Percentiles rank a stretch among this genome's conserved stretches.
These are phyloP conservation scores for Pseudopipra pipra DNA, from an alignment of 2,113 vertebrate species.

Conservation along the genomic window DNA sequence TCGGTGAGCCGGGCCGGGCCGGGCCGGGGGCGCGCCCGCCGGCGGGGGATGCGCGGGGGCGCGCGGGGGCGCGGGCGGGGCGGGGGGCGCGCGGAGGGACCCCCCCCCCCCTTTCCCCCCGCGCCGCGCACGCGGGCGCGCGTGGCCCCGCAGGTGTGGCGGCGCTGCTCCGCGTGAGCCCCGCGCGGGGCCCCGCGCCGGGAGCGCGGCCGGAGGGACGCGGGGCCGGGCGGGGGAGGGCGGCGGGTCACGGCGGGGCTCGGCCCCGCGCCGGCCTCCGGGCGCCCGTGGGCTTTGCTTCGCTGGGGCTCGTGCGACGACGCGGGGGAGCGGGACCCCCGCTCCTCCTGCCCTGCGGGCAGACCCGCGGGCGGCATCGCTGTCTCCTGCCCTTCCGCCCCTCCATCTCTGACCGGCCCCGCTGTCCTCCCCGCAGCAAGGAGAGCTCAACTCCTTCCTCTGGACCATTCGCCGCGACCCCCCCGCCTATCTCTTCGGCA, in stretches of 20 bases:
- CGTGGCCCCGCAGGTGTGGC: too few relatives aligned
- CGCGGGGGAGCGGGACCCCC: background rate
- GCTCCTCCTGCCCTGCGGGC: background rate
- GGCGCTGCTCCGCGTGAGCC: background rate
- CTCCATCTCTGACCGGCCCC: background rate
- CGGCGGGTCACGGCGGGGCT: background rate
- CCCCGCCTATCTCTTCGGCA: constrained; percentile 94
- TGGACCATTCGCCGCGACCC: constrained; percentile 87
- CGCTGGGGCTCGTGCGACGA: background rate
- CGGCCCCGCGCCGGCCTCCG: background rate
- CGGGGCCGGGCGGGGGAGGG: background rate
- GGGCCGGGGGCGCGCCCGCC: too few relatives aligned
- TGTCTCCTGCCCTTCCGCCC: background rate
- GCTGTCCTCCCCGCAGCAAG: constrained; percentile 77
- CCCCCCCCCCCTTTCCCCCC: too few relatives aligned
- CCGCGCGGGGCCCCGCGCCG: background rate
- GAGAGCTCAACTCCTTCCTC: constrained; percentile 94
- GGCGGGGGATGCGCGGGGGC: background rate
- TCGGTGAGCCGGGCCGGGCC: constrained; percentile 70
- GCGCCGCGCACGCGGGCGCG: too few relatives aligned
- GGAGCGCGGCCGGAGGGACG: background rate
- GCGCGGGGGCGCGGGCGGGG: background rate
- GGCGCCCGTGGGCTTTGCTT: background rate
- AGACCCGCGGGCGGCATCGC: background rate
- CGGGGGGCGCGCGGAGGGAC: background rate